phyloP scores from a whole-genome alignment of 1,140 invertebrate species.

The Tetragonula clypearis region DNA sequence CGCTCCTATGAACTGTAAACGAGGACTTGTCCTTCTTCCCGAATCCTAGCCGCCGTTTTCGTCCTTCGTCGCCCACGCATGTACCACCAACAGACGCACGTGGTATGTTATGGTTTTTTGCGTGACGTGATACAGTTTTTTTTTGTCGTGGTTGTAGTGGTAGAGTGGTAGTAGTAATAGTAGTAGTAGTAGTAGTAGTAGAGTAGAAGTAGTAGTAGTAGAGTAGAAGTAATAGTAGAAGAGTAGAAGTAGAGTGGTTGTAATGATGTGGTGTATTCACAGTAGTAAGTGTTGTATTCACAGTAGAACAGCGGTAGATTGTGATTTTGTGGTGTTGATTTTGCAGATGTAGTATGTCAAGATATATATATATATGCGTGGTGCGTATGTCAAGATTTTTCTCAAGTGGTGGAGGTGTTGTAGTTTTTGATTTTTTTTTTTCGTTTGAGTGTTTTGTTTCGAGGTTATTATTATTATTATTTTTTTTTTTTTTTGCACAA shows the following conservation, averaged over 20 bases:
- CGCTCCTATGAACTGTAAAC: constrained; percentile 97
- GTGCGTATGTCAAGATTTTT: constrained; percentile 9
- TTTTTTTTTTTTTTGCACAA: constrained; percentile 46
- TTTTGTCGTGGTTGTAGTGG: constrained; percentile 55
- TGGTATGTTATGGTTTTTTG: constrained; percentile 77
- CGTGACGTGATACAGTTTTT: constrained; percentile 64
- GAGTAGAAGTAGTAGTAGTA: neutral
- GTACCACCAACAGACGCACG: constrained; percentile 81
- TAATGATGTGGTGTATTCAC: neutral
- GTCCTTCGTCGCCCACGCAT: constrained; percentile 86
- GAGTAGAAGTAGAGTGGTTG: constrained; percentile 31
- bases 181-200: constrained; percentile 29
- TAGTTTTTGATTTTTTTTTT: constrained; percentile 44
- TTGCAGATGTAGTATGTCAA: neutral
- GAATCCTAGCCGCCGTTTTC: constrained; percentile 97
- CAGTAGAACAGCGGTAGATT: constrained; percentile 12
- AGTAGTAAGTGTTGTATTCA: constrained; percentile 15
- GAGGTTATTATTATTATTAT: neutral
- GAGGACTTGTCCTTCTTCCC: constrained; percentile 96
- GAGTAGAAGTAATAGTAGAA: constrained; percentile 2
- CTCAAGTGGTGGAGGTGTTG: neutral
- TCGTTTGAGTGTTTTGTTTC: constrained; percentile 41
- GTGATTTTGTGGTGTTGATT: neutral
- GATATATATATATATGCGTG: neutral
- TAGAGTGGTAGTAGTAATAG: neutral